phyloP scores from a whole-genome alignment of 2,113 vertebrate genomes.

The Bos indicus region DNA sequence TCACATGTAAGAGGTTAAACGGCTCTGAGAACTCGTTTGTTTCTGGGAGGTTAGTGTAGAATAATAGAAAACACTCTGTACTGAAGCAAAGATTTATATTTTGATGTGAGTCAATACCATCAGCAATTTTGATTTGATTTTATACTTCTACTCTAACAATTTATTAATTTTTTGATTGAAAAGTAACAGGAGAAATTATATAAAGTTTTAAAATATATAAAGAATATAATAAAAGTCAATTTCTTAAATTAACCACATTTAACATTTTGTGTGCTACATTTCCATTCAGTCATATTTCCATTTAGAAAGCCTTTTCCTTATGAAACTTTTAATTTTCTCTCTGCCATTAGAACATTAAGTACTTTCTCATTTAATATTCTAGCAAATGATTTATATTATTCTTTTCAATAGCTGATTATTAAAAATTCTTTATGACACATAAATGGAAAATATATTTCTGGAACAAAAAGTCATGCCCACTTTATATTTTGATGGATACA shows the following conservation, averaged over 20 bases:
- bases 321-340: neutral
- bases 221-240: neutral
- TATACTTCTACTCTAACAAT: neutral
- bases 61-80: neutral
- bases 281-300: neutral
- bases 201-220: neutral
- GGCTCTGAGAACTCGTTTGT: neutral
- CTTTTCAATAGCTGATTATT: neutral
- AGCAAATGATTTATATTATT: neutral
- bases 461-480: neutral
- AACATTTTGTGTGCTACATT: neutral
- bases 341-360: neutral
- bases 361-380: neutral
- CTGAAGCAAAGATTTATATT: neutral
- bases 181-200: neutral
- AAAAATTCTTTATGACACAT: neutral
- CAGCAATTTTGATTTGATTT: neutral
- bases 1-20: neutral
- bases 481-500: neutral
- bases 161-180: neutral
- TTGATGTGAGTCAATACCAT: neutral
- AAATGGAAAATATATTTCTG: neutral
- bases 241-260: neutral
- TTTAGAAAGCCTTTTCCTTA: neutral
- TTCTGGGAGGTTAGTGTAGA: neutral